Evolutionary conservation across 2,797 vertebrate genomes (phyloP).

Genomic region (Chelmon rostratus): DNA sequence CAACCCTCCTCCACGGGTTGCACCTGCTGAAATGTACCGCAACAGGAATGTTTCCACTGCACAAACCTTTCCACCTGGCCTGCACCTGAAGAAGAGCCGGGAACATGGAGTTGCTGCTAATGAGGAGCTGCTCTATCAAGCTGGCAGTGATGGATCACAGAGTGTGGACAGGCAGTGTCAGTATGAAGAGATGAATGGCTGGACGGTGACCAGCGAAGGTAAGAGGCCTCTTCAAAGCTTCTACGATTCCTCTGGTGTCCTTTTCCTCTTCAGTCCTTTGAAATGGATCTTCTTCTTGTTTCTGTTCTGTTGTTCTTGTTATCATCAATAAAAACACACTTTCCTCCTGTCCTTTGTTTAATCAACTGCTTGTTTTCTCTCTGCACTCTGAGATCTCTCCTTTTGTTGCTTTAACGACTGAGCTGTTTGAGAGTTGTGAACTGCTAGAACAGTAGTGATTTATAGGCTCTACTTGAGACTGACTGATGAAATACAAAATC

Average conservation of each 20-base stretch:
- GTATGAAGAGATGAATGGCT: conserved; percentile 55
- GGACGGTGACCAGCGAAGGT: conserved; percentile 61
- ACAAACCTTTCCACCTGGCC: conserved; percentile 5
- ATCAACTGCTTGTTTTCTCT: conserved; percentile 39
- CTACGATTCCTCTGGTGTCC: conserved; percentile 13
- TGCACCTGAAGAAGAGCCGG: conserved; percentile 33
- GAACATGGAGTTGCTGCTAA: conserved; percentile 29
- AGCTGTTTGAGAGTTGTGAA: conserved; percentile 13
- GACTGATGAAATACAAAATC: neutral
- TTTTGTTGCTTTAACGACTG: conserved; percentile 8
- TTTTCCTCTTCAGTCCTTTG: conserved; percentile 24
- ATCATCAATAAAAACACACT: conserved; percentile 48
- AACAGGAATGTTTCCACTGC: conserved; percentile 13
- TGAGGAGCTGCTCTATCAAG: conserved; percentile 28
- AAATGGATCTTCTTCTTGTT: conserved; percentile 20
- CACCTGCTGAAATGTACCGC: conserved; percentile 22
- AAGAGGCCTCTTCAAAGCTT: conserved; percentile 58
- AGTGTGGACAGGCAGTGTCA: conserved; percentile 14
- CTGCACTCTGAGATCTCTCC: conserved; percentile 14
- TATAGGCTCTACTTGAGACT: neutral
- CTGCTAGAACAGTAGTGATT: neutral
- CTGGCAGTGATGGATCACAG: conserved; percentile 7
- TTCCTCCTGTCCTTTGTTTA: conserved; percentile 49
- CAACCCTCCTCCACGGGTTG: conserved; percentile 41
- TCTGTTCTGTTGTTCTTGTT: conserved; percentile 31